phyloP scores from a whole-genome alignment of 2,888 invertebrate species.

The Nomada ferruginata region DNA sequence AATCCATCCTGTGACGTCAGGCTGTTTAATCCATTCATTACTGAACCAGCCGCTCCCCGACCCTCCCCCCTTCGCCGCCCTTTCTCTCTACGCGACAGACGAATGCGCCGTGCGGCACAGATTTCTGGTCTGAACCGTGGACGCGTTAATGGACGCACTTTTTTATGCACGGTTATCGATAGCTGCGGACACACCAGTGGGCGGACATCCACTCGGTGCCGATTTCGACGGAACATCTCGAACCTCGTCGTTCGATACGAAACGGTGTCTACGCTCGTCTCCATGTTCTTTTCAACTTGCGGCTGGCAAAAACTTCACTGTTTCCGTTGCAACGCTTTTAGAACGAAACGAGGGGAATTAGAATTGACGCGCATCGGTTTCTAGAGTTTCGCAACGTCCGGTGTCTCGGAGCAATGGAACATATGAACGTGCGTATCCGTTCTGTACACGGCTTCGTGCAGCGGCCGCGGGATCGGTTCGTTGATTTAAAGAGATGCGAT shows the following conservation, averaged over 20 bases:
- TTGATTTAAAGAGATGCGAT: conserved; percentile 56
- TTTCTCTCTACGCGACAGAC: neutral
- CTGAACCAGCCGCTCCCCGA: conserved; percentile 39
- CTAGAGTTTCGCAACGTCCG: conserved; percentile 56
- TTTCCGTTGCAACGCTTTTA: neutral
- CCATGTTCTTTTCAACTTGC: neutral
- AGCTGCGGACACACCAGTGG: neutral
- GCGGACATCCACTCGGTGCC: conserved; percentile 12
- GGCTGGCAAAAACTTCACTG: neutral
- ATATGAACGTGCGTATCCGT: conserved; percentile 34
- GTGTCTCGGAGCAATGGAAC: conserved; percentile 28
- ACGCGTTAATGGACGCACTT: neutral
- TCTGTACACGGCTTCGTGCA: neutral
- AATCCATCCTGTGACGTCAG: conserved; percentile 84
- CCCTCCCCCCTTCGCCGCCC: neutral
- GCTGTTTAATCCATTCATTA: conserved; percentile 83
- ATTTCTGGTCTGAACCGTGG: no score
- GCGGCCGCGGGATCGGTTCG: conserved; percentile 51
- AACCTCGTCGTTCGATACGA: neutral
- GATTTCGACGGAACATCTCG: conserved; percentile 32
- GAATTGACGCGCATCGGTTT: conserved; percentile 35
- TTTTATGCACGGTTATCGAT: neutral
- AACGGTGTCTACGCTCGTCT: no score
- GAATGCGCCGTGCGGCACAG: neutral
- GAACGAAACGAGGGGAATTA: conserved; percentile 5